Percentiles rank a stretch among this genome's conserved stretches.
These are phyloP conservation scores for Hydrolagus colliei DNA, from an alignment of 2,797 vertebrate species.

Conservation along the genomic window DNA sequence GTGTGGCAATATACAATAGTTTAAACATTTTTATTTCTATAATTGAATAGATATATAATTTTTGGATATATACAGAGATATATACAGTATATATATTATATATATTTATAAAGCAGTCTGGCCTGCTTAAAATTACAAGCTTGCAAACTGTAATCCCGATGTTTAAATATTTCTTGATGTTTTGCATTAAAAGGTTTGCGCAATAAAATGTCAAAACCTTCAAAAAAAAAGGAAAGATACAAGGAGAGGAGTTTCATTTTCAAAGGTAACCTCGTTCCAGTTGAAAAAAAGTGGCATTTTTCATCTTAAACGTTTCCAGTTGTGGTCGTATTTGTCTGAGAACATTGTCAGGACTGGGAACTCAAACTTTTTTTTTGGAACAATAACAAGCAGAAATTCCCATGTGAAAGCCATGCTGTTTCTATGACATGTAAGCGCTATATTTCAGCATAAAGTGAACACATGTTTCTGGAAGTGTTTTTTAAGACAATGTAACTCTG, in stretches of 20 bases:
- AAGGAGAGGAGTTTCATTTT: constrained; percentile 59
- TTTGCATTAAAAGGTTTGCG: background rate
- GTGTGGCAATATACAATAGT: background rate
- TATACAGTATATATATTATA: no score
- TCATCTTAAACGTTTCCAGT: constrained; percentile 61
- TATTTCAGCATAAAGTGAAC: constrained; percentile 10
- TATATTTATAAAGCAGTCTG: background rate
- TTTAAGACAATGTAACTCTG: constrained; percentile 3
- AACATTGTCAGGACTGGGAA: constrained; percentile 38
- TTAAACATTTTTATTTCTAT: background rate
- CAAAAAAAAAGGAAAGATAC: constrained; percentile 36
- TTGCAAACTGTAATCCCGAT: constrained; percentile 21
- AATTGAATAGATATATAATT: background rate
- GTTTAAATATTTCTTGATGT: constrained; percentile 24
- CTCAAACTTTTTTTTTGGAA: constrained; percentile 23
- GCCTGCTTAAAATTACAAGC: background rate
- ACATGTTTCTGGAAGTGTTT: constrained; percentile 23
- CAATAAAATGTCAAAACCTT: background rate
- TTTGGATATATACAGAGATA: no score
- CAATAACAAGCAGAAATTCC: constrained; percentile 45
- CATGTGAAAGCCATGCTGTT: constrained; percentile 50
- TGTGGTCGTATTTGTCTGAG: constrained; percentile 64
- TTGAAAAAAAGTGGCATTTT: constrained; percentile 68
- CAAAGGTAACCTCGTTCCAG: constrained; percentile 62
- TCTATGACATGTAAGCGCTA: constrained; percentile 9